phyloP scores from a whole-genome alignment of 2,888 invertebrate species.

The Mimachlamys varia region DNA sequence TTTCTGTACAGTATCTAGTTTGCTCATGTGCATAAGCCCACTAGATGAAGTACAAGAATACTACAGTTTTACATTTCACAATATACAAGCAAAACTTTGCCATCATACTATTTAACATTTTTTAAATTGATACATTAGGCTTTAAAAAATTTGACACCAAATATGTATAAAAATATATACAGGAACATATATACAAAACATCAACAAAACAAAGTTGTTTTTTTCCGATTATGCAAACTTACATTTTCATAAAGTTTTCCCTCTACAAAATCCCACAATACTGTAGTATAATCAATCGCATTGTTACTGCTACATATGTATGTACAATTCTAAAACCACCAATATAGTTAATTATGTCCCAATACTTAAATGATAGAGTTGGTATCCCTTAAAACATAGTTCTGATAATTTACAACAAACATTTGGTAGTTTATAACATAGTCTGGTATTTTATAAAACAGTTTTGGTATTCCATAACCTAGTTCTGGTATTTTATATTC shows the following conservation, averaged over 20 bases:
- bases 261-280: too few relatives aligned
- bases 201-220: neutral
- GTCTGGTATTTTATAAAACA: too few relatives aligned
- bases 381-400: too few relatives aligned
- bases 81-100: neutral
- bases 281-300: neutral
- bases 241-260: neutral
- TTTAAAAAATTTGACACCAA: neutral
- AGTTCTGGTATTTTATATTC: too few relatives aligned
- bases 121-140: neutral
- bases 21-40: constrained; percentile 1
- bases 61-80: neutral
- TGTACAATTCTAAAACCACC: too few relatives aligned
- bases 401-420: too few relatives aligned
- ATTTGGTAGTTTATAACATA: too few relatives aligned
- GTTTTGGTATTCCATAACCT: too few relatives aligned
- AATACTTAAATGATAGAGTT: too few relatives aligned
- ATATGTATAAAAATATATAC: neutral
- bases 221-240: neutral
- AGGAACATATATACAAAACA: neutral
- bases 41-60: neutral
- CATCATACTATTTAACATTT: neutral
- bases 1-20: too few relatives aligned
- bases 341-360: too few relatives aligned
- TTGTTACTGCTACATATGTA: neutral